A percentile compares a stretch with the other conserved stretches of the same genome.
phyloP scores from a whole-genome alignment of 2,888 invertebrate genomes.

The Pollenia labialis region DNA sequence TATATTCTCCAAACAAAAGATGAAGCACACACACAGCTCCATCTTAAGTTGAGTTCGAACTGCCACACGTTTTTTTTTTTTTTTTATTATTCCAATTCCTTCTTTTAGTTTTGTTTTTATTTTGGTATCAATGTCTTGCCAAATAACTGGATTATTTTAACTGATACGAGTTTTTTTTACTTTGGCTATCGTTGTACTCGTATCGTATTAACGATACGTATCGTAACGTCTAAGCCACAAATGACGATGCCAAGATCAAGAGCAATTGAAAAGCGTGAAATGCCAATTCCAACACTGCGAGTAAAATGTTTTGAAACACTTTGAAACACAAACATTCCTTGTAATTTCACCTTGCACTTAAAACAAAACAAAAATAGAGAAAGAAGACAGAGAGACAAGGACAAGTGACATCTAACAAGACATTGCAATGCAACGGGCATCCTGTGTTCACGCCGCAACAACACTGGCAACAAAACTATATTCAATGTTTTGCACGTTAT shows the following conservation, averaged over 20 bases:
- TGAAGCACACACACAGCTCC: conserved; percentile 25
- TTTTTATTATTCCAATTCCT: not conserved
- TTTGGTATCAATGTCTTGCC: conserved; percentile 50
- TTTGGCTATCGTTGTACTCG: conserved; percentile 54
- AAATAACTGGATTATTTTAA: conserved; percentile 70
- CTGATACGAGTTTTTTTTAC: conserved; percentile 53
- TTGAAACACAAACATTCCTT: conserved; percentile 16
- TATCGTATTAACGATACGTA: conserved; percentile 40
- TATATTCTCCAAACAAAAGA: conserved; percentile 27
- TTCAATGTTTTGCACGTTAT: conserved; percentile 34
- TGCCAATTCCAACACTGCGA: conserved; percentile 65
- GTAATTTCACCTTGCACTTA: conserved; percentile 52
- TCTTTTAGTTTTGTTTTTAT: conserved; percentile 10
- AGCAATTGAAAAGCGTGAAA: conserved; percentile 70
- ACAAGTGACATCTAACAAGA: conserved; percentile 75
- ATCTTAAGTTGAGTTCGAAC: conserved; percentile 5
- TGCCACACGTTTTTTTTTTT: conserved; percentile 25
- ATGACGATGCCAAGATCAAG: conserved; percentile 66
- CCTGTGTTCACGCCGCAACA: conserved; percentile 52
- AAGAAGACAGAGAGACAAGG: conserved; percentile 48
- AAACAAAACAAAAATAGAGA: not conserved
- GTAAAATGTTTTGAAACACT: conserved; percentile 42
- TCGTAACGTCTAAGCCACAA: conserved; percentile 27
- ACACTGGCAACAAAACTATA: conserved; percentile 35
- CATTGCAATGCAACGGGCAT: conserved; percentile 68